phyloP scores from a whole-genome alignment of 2,797 vertebrate species.

The Lates japonicus region DNA sequence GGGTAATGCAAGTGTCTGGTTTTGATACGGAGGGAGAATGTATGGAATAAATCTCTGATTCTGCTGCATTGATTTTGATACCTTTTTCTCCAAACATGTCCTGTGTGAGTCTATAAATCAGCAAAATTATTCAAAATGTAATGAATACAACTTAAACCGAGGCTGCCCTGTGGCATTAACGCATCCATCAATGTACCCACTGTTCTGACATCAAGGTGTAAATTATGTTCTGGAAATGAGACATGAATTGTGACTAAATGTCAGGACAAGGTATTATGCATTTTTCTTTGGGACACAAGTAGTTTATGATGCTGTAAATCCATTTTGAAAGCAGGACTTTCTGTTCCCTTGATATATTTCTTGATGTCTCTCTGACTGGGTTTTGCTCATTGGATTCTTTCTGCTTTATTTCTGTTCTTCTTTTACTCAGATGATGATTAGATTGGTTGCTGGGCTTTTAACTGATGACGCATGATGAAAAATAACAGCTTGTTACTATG shows the following conservation, averaged over 20 bases:
- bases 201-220: slow-evolving; percentile 12
- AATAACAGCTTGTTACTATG: slow-evolving; percentile 36
- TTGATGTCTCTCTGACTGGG: background rate
- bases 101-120: background rate
- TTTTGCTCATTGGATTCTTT: background rate
- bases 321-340: slow-evolving; percentile 12
- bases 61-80: background rate
- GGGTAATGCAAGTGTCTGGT: background rate
- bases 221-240: slow-evolving; percentile 28
- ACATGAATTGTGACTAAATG: slow-evolving; percentile 34
- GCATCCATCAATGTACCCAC: background rate
- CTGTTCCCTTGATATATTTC: background rate
- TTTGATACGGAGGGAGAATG: background rate
- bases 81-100: background rate
- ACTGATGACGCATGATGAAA: slow-evolving; percentile 13
- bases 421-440: slow-evolving; percentile 1
- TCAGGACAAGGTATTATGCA: slow-evolving; percentile 1
- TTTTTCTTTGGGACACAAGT: background rate
- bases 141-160: slow-evolving; percentile 15
- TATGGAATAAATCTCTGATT: background rate
- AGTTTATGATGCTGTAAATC: slow-evolving; percentile 5
- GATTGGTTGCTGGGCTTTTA: background rate
- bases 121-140: background rate
- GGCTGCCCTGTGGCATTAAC: background rate
- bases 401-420: background rate